phyloP scores from a whole-genome alignment of 1,140 invertebrate species.

The Pogonus chalceus region DNA sequence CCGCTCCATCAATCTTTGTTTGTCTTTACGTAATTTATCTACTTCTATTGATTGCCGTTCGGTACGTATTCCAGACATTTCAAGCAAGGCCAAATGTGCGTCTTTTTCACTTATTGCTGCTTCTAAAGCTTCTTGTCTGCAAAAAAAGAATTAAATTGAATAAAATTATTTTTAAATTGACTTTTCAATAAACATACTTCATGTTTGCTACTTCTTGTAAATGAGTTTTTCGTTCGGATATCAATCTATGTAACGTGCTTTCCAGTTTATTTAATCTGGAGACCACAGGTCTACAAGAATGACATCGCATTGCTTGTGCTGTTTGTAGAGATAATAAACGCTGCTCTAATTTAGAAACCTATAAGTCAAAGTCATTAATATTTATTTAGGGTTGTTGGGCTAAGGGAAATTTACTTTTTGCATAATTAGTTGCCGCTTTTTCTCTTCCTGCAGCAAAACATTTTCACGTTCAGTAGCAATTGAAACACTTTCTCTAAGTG shows the following conservation, averaged over 20 bases:
- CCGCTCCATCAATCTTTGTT: slow-evolving; percentile 50
- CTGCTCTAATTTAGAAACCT: slow-evolving; percentile 65
- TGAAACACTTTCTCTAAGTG: slow-evolving; percentile 55
- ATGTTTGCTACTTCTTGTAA: slow-evolving; percentile 66
- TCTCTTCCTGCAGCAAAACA: slow-evolving; percentile 50
- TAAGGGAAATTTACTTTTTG: slow-evolving; percentile 44
- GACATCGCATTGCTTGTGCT: slow-evolving; percentile 52
- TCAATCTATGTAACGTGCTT: slow-evolving; percentile 41
- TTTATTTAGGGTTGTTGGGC: slow-evolving; percentile 12
- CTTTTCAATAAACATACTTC: slow-evolving; percentile 49
- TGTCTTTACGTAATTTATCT: slow-evolving; percentile 51
- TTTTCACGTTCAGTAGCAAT: slow-evolving; percentile 53
- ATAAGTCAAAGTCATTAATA: slow-evolving; percentile 22
- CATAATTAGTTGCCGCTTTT: slow-evolving; percentile 46
- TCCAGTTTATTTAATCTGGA: slow-evolving; percentile 48
- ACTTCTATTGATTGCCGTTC: slow-evolving; percentile 50
- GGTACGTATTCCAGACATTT: slow-evolving; percentile 63
- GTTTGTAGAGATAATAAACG: slow-evolving; percentile 56
- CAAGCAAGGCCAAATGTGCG: slow-evolving; percentile 69
- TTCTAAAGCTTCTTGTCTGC: slow-evolving; percentile 72
- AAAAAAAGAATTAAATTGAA: slow-evolving; percentile 10
- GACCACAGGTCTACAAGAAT: slow-evolving; percentile 51
- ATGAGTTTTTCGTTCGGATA: slow-evolving; percentile 53
- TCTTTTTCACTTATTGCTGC: slow-evolving; percentile 78
- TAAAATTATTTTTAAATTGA: slow-evolving; percentile 5